Percentiles rank a stretch among this genome's conserved stretches.
These are phyloP conservation scores for Sinotaia quadrata DNA, from an alignment of 2,888 invertebrate genomes.

Conservation along the genomic window DNA sequence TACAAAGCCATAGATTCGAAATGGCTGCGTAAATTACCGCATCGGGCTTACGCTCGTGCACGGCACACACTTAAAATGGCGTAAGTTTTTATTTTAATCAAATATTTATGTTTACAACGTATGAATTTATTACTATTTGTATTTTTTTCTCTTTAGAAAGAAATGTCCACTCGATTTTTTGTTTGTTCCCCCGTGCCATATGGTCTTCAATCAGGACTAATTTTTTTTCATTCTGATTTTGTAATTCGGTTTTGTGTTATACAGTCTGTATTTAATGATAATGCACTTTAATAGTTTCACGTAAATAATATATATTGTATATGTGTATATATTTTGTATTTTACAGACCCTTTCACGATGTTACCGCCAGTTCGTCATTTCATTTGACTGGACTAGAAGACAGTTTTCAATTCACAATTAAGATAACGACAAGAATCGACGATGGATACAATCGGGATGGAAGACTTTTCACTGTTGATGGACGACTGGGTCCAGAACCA, in stretches of 20 bases:
- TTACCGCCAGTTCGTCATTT: constrained; percentile 35
- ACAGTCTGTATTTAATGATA: too few species aligned
- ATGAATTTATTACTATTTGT: not conserved
- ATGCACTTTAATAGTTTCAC: not conserved
- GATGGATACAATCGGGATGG: constrained; percentile 40
- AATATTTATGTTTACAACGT: not conserved
- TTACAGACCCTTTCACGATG: constrained; percentile 36
- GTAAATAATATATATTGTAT: too few species aligned
- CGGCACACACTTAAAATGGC: constrained; percentile 55
- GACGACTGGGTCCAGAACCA: constrained; percentile 38
- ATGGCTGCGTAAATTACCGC: constrained; percentile 37
- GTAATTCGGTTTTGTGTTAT: too few species aligned
- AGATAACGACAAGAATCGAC: constrained; percentile 14
- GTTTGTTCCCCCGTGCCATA: too few species aligned
- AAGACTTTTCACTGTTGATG: constrained; percentile 37
- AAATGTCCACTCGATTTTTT: too few species aligned
- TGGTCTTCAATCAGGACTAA: too few species aligned
- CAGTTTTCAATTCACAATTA: not conserved
- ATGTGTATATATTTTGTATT: not conserved
- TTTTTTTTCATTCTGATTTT: too few species aligned
- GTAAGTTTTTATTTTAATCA: constrained; percentile 47
- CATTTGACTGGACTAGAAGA: constrained; percentile 14
- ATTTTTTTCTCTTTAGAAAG: too few species aligned
- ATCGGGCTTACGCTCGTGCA: constrained; percentile 40
- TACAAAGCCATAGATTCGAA: constrained; percentile 1